A percentile compares a stretch with the other conserved stretches of the same genome.
phyloP scores from a whole-genome alignment of 2,113 vertebrate genomes.

The Boulengeromyrus knoepffleri region DNA sequence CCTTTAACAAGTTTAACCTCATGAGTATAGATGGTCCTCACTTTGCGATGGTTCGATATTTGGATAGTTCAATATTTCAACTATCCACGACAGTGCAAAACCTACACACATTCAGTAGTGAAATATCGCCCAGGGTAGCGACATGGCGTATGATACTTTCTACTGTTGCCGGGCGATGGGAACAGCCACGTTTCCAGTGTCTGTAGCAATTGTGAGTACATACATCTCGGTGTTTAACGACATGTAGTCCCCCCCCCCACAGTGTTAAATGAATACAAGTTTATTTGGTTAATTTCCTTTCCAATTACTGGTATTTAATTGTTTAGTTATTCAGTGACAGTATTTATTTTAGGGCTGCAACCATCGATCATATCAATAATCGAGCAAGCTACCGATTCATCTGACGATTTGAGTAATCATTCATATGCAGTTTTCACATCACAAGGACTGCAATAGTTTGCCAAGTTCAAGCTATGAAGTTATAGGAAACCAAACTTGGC shows the following conservation, averaged over 20 bases:
- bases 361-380: too few species aligned
- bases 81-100: not conserved
- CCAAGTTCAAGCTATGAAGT: not conserved
- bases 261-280: too few species aligned
- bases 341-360: too few species aligned
- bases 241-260: too few species aligned
- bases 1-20: not conserved
- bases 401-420: not conserved
- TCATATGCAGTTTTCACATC: not conserved
- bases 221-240: too few species aligned
- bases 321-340: too few species aligned
- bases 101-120: not conserved
- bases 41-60: not conserved
- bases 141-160: not conserved
- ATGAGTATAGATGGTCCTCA: not conserved
- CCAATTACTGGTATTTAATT: too few species aligned
- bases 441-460: not conserved
- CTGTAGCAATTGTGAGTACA: not conserved
- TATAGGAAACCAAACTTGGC: not conserved
- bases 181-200: not conserved
- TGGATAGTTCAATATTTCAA: not conserved
- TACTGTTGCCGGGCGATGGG: not conserved
- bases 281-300: too few species aligned
- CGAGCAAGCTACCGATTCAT: too few species aligned
- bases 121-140: not conserved